Conservation (phyloP, 2,113 vertebrate species). For the Otolemur garnettii region DNA sequence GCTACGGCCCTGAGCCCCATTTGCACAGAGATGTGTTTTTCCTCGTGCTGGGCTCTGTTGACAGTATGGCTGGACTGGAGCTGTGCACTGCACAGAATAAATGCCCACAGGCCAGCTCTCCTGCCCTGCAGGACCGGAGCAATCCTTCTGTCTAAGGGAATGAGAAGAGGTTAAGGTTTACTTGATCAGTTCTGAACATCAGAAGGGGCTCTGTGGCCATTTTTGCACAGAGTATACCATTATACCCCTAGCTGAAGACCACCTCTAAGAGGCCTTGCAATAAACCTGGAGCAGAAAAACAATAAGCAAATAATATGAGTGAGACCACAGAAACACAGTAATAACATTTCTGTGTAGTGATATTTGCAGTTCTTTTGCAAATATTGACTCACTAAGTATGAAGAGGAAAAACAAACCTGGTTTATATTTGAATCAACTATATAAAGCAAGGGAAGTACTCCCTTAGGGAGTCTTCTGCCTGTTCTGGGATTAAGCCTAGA, state of each 20-base stretch:
- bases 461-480: background rate
- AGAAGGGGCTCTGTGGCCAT: background rate
- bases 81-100: too few relatives aligned
- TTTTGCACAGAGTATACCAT: background rate
- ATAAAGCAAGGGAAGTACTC: fast-evolving
- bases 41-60: background rate
- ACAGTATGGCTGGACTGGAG: background rate
- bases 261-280: background rate
- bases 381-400: constrained; percentile 60
- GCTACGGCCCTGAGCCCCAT: fast-evolving
- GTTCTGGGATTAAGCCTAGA: background rate
- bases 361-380: constrained; percentile 62
- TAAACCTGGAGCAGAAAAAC: background rate
- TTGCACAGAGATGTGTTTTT: background rate
- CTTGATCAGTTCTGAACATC: background rate
- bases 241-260: background rate
- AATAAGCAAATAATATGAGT: constrained; percentile 32
- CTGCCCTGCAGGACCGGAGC: background rate
- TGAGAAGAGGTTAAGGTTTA: background rate
- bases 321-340: background rate
- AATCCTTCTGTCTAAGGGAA: background rate
- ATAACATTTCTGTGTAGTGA: constrained; percentile 27
- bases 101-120: background rate
- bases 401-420: constrained; percentile 44
- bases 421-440: background rate